Percentiles rank a stretch among this genome's conserved stretches.
Conservation (phyloP, 2,113 vertebrate genomes). For the Pelusios castaneus region DNA sequence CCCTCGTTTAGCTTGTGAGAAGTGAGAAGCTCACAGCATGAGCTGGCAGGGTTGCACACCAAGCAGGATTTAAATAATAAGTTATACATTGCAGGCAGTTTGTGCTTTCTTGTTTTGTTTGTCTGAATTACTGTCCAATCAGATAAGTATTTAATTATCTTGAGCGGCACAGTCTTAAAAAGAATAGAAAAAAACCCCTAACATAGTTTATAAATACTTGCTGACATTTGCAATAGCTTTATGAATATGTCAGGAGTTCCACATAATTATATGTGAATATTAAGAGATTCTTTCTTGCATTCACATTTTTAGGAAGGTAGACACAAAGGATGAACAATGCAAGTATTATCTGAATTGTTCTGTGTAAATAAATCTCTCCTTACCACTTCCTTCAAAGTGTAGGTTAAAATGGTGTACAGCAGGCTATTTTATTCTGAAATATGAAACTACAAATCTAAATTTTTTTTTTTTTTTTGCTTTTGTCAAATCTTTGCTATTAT, state of each 20-base stretch:
- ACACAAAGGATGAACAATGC: slow-evolving; percentile 3
- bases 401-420: not conserved
- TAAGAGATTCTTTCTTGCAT: slow-evolving; percentile 13
- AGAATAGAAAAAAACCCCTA: not conserved
- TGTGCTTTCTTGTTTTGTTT: accelerated
- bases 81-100: not conserved
- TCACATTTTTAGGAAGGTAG: slow-evolving; percentile 33
- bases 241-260: slow-evolving; percentile 18
- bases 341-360: not conserved
- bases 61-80: not conserved
- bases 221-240: not conserved
- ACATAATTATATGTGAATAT: slow-evolving; percentile 14
- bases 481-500: slow-evolving; percentile 6
- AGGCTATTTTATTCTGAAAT: slow-evolving; percentile 26
- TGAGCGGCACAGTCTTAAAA: accelerated
- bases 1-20: not conserved
- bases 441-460: not conserved
- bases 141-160: not conserved
- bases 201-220: not conserved
- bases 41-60: accelerated
- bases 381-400: not conserved
- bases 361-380: slow-evolving; percentile 13
- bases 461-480: not conserved
- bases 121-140: not conserved
- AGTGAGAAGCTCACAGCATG: not conserved